phyloP scores from a whole-genome alignment of 2,888 invertebrate genomes.

The Gasteruption jaculator region DNA sequence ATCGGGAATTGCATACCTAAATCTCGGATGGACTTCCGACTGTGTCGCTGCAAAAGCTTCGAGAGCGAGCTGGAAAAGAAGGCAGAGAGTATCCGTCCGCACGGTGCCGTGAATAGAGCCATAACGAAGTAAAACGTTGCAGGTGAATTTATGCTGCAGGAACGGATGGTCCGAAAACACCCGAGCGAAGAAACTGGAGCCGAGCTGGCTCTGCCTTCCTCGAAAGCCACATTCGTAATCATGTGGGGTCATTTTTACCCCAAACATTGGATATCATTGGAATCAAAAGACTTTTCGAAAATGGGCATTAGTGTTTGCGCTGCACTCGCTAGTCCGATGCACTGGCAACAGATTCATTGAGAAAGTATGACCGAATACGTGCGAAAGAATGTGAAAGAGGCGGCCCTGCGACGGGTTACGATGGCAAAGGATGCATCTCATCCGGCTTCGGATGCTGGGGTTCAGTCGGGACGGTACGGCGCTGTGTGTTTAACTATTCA shows the following conservation, averaged over 20 bases:
- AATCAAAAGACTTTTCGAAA: too few species aligned
- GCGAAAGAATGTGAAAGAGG: constrained; percentile 16
- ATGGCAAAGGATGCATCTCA: constrained; percentile 24
- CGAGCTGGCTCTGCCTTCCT: too few species aligned
- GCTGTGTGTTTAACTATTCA: constrained; percentile 46
- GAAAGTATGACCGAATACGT: constrained; percentile 1
- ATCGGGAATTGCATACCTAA: too few species aligned
- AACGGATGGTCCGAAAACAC: constrained; percentile 27
- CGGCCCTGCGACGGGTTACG: constrained; percentile 24
- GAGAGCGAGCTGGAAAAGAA: too few species aligned
- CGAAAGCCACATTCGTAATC: too few species aligned
- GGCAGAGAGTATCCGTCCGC: constrained; percentile 34
- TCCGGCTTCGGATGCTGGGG: constrained; percentile 18
- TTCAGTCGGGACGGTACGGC: constrained; percentile 16
- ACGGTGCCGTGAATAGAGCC: constrained; percentile 41
- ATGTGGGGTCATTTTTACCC: too few species aligned
- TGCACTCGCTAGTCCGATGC: not conserved
- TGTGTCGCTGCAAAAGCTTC: not conserved
- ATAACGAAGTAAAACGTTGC: constrained; percentile 43
- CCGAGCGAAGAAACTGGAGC: too few species aligned
- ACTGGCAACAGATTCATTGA: constrained; percentile 8
- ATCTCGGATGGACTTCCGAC: not conserved
- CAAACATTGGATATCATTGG: too few species aligned
- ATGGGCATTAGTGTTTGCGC: too few species aligned
- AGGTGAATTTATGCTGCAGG: constrained; percentile 42